Conservation (phyloP, 2,888 invertebrate species). For the Ophion ventricosus region DNA sequence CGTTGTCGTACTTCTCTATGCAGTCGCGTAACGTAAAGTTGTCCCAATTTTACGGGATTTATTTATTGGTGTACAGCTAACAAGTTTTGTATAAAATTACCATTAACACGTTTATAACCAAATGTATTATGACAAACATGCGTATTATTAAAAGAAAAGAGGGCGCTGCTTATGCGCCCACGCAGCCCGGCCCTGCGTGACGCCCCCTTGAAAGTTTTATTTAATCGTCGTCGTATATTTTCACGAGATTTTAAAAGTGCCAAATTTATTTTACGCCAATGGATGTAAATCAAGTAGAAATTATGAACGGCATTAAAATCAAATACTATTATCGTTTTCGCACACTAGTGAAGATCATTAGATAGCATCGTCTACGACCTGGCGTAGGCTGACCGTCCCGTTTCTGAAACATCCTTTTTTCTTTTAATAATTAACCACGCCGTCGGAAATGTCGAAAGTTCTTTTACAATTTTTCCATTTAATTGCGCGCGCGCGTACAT, state of each 20-base stretch:
- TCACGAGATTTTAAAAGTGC: background rate
- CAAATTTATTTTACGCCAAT: background rate
- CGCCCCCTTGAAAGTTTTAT: too few species aligned
- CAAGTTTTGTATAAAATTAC: too few species aligned
- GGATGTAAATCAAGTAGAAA: background rate
- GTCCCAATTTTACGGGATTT: too few species aligned
- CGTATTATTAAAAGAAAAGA: too few species aligned
- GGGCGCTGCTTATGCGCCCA: too few species aligned
- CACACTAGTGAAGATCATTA: background rate
- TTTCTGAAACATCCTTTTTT: conserved; percentile 66
- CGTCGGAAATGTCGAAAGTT: conserved; percentile 70
- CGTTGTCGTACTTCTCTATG: too few species aligned
- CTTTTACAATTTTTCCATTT: conserved; percentile 59
- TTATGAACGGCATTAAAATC: background rate
- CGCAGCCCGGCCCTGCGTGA: too few species aligned
- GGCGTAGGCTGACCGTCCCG: conserved; percentile 2
- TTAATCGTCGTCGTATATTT: background rate
- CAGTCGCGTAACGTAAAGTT: too few species aligned
- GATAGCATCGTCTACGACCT: background rate
- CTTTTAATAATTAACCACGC: conserved; percentile 67
- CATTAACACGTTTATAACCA: too few species aligned
- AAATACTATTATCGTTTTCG: conserved; percentile 1
- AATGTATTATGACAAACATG: too few species aligned
- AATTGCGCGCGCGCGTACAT: conserved; percentile 55
- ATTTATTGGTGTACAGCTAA: too few species aligned